Conservation (phyloP, 2,888 invertebrate genomes). For the Endotricha flammealis region DNA sequence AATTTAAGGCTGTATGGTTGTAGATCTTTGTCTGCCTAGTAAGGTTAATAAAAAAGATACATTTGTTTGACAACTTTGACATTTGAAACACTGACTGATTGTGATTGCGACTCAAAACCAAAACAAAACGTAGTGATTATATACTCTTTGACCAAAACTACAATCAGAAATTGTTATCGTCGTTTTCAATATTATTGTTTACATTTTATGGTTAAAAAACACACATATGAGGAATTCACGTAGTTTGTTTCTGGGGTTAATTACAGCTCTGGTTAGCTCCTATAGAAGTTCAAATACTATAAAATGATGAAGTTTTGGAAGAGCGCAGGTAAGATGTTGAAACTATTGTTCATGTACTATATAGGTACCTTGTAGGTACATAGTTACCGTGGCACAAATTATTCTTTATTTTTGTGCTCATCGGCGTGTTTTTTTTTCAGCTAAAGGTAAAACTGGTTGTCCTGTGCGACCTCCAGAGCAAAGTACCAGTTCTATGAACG, state of each 20-base stretch:
- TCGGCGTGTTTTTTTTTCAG: slow-evolving; percentile 37
- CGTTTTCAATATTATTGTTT: slow-evolving; percentile 52
- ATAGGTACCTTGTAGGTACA: background rate
- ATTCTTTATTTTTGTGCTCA: slow-evolving; percentile 6
- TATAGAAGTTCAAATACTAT: slow-evolving; percentile 23
- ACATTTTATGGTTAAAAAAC: slow-evolving; percentile 40
- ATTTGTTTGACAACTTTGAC: too few species aligned
- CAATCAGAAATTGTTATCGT: slow-evolving; percentile 37
- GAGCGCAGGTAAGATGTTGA: slow-evolving; percentile 78
- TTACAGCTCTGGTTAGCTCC: slow-evolving; percentile 25
- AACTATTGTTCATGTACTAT: slow-evolving; percentile 11
- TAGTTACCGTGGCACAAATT: slow-evolving; percentile 1
- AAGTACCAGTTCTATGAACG: slow-evolving; percentile 27
- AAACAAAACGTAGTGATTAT: too few species aligned
- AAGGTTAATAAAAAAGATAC: too few species aligned
- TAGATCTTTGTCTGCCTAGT: too few species aligned
- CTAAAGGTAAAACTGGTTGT: slow-evolving; percentile 72
- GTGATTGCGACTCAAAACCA: too few species aligned
- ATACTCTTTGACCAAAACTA: slow-evolving; percentile 10
- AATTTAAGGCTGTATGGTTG: too few species aligned
- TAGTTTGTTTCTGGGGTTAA: slow-evolving; percentile 26
- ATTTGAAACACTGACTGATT: too few species aligned
- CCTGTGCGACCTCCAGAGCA: slow-evolving; percentile 70
- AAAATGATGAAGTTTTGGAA: slow-evolving; percentile 89
- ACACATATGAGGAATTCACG: slow-evolving; percentile 37